These are phyloP conservation scores for Rallus crepitans DNA, from an alignment of 2,797 vertebrate species.

Conservation along the genomic window DNA sequence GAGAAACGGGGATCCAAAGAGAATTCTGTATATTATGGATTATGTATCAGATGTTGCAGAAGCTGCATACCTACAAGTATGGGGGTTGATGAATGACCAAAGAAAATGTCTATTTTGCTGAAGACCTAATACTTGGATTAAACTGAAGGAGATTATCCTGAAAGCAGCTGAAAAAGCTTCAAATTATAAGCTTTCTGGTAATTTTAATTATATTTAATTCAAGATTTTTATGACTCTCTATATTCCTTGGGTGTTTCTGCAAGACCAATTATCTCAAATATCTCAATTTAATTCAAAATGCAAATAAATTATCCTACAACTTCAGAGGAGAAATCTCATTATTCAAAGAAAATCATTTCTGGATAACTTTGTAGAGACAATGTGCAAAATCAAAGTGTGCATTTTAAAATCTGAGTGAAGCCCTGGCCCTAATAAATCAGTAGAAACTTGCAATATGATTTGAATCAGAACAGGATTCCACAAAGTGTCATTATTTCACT, in stretches of 20 bases:
- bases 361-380: neutral
- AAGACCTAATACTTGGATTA: neutral
- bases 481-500: neutral
- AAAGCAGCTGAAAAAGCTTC: conserved; percentile 5
- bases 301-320: conserved; percentile 29
- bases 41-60: neutral
- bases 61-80: neutral
- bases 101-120: neutral
- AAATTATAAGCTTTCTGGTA: neutral
- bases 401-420: conserved; percentile 7
- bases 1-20: neutral
- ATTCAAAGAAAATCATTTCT: conserved; percentile 41
- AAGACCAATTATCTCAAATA: conserved; percentile 27
- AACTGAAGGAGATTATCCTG: neutral
- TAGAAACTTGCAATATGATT: neutral
- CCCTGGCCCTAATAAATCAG: neutral
- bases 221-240: neutral
- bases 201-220: neutral
- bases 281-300: conserved; percentile 45
- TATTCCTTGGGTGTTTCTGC: conserved; percentile 11
- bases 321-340: conserved; percentile 17
- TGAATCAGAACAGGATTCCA: neutral
- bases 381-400: neutral
- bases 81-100: neutral
- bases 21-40: neutral